Percentiles rank a stretch among this genome's conserved stretches.
Evolutionary conservation across 1,140 invertebrate genomes (phyloP).

Genomic region (Pseudomyrmex cubaensis): DNA sequence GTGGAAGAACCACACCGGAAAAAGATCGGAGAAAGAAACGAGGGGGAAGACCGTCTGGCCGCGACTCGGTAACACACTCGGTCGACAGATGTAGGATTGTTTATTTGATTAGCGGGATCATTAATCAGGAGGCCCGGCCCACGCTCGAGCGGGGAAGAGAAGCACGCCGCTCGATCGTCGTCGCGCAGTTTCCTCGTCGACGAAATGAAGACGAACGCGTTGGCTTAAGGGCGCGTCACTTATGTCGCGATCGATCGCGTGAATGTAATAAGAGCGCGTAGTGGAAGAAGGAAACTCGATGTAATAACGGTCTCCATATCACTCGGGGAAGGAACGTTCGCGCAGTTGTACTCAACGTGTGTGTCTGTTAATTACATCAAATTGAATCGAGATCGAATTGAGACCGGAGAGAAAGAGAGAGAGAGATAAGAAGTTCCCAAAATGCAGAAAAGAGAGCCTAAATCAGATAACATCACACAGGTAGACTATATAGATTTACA

Average conservation of each 20-base stretch:
- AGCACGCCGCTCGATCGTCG: conserved; percentile 26
- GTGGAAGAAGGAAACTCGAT: background rate
- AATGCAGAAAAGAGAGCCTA: background rate
- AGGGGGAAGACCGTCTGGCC: conserved; percentile 19
- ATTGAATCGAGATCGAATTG: too few relatives aligned
- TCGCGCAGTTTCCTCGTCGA: background rate
- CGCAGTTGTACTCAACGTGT: background rate
- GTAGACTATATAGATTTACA: background rate
- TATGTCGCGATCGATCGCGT: background rate
- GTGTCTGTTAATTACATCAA: background rate
- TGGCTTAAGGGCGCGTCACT: conserved; percentile 7
- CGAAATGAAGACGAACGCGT: conserved; percentile 21
- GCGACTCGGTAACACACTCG: conserved; percentile 73
- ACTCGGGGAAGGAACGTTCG: background rate
- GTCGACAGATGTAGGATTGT: conserved; percentile 80
- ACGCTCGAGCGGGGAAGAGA: conserved; percentile 38
- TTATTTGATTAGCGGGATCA: conserved; percentile 79
- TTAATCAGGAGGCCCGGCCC: conserved; percentile 73
- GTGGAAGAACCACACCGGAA: conserved; percentile 25
- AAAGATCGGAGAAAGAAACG: conserved; percentile 4
- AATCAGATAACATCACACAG: background rate
- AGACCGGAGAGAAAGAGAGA: too few relatives aligned
- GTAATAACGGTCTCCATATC: background rate
- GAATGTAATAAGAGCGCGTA: background rate
- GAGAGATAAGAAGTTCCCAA: too few relatives aligned